Percentiles rank a stretch among this genome's conserved stretches.
Evolutionary conservation across 2,797 vertebrate genomes (phyloP).

Genomic region (Gymnoscopelus microlampas): DNA sequence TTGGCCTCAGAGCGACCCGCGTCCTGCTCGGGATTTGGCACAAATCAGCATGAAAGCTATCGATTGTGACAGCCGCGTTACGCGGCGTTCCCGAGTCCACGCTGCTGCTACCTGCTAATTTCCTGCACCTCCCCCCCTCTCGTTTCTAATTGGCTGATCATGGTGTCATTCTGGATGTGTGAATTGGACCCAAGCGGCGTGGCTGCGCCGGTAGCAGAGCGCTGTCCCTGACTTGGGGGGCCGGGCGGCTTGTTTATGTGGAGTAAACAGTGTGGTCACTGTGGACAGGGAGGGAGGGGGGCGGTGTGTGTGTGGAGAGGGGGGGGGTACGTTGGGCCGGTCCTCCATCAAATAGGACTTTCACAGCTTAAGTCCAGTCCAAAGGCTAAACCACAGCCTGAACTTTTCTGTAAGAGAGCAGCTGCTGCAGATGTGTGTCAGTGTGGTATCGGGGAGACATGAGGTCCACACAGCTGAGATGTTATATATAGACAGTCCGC

Average conservation of each 20-base stretch:
- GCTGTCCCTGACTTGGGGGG: conserved; percentile 68
- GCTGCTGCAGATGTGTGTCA: conserved; percentile 62
- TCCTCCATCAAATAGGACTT: conserved; percentile 64
- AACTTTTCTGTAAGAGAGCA: conserved; percentile 34
- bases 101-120: conserved; percentile 70
- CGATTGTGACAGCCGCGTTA: conserved; percentile 52
- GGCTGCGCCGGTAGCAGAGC: conserved; percentile 44
- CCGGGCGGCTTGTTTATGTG: conserved; percentile 73
- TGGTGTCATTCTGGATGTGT: conserved; percentile 69
- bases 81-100: conserved; percentile 38
- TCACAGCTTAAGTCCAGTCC: conserved; percentile 56
- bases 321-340: conserved; percentile 50
- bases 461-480: conserved; percentile 33
- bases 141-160: conserved; percentile 75
- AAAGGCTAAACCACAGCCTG: conserved; percentile 45
- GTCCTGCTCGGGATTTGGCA: conserved; percentile 75
- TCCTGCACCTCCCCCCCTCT: conserved; percentile 63
- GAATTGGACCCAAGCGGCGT: conserved; percentile 62
- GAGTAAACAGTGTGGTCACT: conserved; percentile 81
- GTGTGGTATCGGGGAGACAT: conserved; percentile 36
- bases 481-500: neutral
- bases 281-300: conserved; percentile 68
- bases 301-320: conserved; percentile 72
- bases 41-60: conserved; percentile 59
- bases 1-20: conserved; percentile 58